These are phyloP conservation scores for Montipora sp. DNA, from an alignment of 64 coral and sea anemone species.

Conservation along the genomic window DNA sequence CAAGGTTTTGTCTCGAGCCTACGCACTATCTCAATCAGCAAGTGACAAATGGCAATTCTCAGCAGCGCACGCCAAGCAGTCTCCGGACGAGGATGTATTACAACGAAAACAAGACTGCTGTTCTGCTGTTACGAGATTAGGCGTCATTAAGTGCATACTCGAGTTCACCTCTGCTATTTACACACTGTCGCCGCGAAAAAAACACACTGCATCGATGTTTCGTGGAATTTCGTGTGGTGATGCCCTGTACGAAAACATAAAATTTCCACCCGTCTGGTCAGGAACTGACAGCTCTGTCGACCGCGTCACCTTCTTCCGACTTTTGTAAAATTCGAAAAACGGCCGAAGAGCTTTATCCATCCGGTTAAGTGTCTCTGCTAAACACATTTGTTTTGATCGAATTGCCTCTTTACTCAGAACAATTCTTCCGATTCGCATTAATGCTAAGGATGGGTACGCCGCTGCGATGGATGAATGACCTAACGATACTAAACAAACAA, in stretches of 20 bases:
- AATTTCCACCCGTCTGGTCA: conserved; percentile 40
- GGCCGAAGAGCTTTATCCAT: background rate
- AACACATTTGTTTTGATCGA: background rate
- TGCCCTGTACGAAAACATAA: background rate
- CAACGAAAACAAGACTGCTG: conserved; percentile 30
- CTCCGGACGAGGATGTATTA: conserved; percentile 81
- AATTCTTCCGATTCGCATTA: conserved; percentile 14
- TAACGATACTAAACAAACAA: conserved; percentile 56
- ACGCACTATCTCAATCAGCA: background rate
- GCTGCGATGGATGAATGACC: conserved; percentile 11
- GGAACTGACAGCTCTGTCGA: background rate
- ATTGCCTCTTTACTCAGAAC: background rate
- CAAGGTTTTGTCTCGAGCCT: background rate
- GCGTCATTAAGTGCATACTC: conserved; percentile 52
- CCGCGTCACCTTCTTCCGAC: conserved; percentile 22
- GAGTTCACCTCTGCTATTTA: conserved; percentile 15
- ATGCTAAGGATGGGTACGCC: background rate
- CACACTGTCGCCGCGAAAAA: background rate
- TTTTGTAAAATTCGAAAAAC: conserved; percentile 38
- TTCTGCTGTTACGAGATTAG: conserved; percentile 10
- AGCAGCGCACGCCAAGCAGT: conserved; percentile 45
- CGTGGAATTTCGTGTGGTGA: background rate
- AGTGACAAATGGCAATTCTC: conserved; percentile 22
- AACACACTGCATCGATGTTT: background rate
- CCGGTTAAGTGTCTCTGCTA: background rate